phyloP scores from a whole-genome alignment of 2,888 invertebrate genomes.

The Hyles lineata region DNA sequence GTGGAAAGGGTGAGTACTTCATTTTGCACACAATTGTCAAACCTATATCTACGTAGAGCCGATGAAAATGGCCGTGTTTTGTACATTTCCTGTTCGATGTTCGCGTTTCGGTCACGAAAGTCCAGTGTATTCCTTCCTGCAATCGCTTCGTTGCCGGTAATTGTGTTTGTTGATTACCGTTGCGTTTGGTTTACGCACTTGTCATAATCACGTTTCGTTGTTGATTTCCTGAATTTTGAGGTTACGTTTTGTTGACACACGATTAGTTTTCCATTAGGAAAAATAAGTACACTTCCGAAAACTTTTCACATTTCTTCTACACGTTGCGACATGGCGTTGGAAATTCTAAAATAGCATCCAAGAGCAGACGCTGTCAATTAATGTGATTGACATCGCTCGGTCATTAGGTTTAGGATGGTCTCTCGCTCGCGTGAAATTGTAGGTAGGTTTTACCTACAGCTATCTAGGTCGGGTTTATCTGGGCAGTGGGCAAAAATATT shows the following conservation, averaged over 20 bases:
- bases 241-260: slow-evolving; percentile 79
- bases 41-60: slow-evolving; percentile 60
- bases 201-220: slow-evolving; percentile 73
- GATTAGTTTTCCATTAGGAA: slow-evolving; percentile 45
- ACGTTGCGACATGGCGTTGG: slow-evolving; percentile 38
- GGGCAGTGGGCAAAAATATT: not conserved
- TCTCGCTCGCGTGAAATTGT: slow-evolving; percentile 33
- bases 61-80: slow-evolving; percentile 83
- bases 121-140: slow-evolving; percentile 41
- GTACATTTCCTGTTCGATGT: slow-evolving; percentile 69
- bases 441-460: slow-evolving; percentile 47
- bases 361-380: slow-evolving; percentile 76
- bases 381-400: slow-evolving; percentile 79
- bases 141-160: slow-evolving; percentile 46
- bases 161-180: slow-evolving; percentile 44
- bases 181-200: slow-evolving; percentile 53
- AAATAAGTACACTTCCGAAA: slow-evolving; percentile 20
- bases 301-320: slow-evolving; percentile 36
- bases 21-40: slow-evolving; percentile 55
- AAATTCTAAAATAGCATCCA: slow-evolving; percentile 48
- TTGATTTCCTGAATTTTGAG: slow-evolving; percentile 77
- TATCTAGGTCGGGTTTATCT: slow-evolving; percentile 46
- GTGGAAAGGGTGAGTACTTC: slow-evolving; percentile 78
- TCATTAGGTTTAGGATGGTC: slow-evolving; percentile 65
- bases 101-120: slow-evolving; percentile 55